Evolutionary conservation across 2,888 invertebrate species (phyloP), one percentile per base, ranked within the genome.

Genomic region (Eumerus sabulonum): DNA sequence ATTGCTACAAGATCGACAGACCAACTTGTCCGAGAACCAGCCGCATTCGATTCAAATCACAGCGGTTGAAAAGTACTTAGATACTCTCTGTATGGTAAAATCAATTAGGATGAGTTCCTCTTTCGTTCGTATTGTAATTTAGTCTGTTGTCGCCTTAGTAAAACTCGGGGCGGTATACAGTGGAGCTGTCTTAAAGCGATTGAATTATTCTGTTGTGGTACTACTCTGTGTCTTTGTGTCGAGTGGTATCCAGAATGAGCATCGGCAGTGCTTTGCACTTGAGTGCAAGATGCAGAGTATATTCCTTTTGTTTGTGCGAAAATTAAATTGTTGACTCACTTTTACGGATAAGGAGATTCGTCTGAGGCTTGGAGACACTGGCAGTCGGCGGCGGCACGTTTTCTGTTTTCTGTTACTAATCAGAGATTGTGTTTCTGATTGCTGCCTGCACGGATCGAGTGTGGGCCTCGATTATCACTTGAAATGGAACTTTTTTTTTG

Each of bases 41-140:
- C 27, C 27, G 67, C 77, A 73, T 73, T 57, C 73, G 77, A 77
- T 77, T 77, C 67, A 68, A 77, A 77, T 77, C 77, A 73, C 77
- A 56, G 77, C 63, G 42, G 67, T 50, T 62, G 56, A 62, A 51
- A 62, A 54, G 27, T 53, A 38, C 40, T 40, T n/a, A 36, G 7
- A 36, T 36, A 11, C 72, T 72, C 72, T 62, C 36, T 44, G 67
- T 62, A 57, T 67, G 62, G 73, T 73, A 73, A 73, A 77, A 77
- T 77, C 77, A 77, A 77, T 77, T 77, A 77, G 73, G 73, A 73
- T 62, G 40, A 48, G 45, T 44, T 56, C 38, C 54, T 56, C 44
- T 13, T 42, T 59, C 59, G 38, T 70, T 60, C 17, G 48, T 56
- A 66, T 67, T 62, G 68, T 53, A 54, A 59, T 70, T 70, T 73